Conservation (phyloP, 2,888 invertebrate species). For the Odontothrips loti region DNA sequence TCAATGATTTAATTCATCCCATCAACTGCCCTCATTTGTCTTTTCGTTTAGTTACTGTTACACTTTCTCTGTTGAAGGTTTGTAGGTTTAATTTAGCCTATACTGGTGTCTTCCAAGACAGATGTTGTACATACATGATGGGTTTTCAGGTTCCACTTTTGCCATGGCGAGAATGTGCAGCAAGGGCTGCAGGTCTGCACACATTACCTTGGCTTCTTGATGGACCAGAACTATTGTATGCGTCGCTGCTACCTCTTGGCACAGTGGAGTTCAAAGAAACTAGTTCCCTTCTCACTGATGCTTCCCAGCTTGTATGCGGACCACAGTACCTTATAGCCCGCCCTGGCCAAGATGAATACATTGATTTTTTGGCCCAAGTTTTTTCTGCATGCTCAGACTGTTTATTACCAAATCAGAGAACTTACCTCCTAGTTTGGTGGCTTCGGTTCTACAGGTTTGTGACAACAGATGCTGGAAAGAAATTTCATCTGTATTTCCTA, state of each 20-base stretch:
- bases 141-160: conserved; percentile 51
- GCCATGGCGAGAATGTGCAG: conserved; percentile 45
- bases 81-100: not conserved
- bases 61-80: conserved; percentile 55
- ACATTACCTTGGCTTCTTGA: conserved; percentile 49
- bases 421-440: conserved; percentile 59
- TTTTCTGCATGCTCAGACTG: conserved; percentile 53
- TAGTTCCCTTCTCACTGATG: conserved; percentile 47
- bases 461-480: conserved; percentile 4
- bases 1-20: conserved; percentile 65
- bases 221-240: conserved; percentile 52
- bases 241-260: conserved; percentile 46
- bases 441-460: conserved; percentile 57
- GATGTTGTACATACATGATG: not conserved
- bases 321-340: conserved; percentile 57
- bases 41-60: conserved; percentile 57
- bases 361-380: conserved; percentile 52
- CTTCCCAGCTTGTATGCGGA: conserved; percentile 51
- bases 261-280: conserved; percentile 43
- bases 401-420: conserved; percentile 49
- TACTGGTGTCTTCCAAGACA: too few species aligned
- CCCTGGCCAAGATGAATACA: conserved; percentile 59
- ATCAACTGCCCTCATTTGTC: conserved; percentile 55
- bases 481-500: not conserved
- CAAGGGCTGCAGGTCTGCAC: conserved; percentile 39